Evolutionary conservation across 2,888 invertebrate genomes (phyloP).

Genomic region (Erpobdella octoculata): DNA sequence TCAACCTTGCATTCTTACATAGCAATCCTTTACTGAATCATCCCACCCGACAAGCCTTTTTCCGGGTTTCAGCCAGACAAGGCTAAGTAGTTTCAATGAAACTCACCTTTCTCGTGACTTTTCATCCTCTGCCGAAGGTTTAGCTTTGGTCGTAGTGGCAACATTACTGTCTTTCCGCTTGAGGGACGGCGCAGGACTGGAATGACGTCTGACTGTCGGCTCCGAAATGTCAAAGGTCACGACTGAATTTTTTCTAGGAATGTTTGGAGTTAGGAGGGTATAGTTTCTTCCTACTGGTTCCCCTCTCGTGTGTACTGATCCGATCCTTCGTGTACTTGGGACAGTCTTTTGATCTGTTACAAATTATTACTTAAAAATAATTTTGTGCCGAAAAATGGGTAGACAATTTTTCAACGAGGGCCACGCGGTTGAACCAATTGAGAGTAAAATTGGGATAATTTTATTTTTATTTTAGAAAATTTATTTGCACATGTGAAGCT

Average conservation of each 20-base stretch:
- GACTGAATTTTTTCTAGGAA: slow-evolving; percentile 34
- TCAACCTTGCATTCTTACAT: no score
- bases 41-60: background rate
- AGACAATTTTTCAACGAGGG: no score
- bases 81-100: no score
- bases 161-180: slow-evolving; percentile 31
- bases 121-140: no score
- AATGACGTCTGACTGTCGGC: slow-evolving; percentile 32
- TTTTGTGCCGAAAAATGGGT: no score
- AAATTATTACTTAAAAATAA: no score
- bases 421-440: no score
- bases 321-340: background rate
- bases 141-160: background rate
- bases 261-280: slow-evolving; percentile 32
- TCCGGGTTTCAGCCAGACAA: background rate
- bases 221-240: slow-evolving; percentile 35
- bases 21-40: background rate
- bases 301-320: slow-evolving; percentile 26
- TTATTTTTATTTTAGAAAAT: no score
- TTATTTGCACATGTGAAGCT: background rate
- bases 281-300: slow-evolving; percentile 28
- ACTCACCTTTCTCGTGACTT: no score
- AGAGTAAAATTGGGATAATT: no score
- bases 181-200: slow-evolving; percentile 33
- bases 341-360: background rate